These are phyloP conservation scores for Aphidius colemani DNA, from an alignment of 2,888 invertebrate genomes.

Conservation along the genomic window DNA sequence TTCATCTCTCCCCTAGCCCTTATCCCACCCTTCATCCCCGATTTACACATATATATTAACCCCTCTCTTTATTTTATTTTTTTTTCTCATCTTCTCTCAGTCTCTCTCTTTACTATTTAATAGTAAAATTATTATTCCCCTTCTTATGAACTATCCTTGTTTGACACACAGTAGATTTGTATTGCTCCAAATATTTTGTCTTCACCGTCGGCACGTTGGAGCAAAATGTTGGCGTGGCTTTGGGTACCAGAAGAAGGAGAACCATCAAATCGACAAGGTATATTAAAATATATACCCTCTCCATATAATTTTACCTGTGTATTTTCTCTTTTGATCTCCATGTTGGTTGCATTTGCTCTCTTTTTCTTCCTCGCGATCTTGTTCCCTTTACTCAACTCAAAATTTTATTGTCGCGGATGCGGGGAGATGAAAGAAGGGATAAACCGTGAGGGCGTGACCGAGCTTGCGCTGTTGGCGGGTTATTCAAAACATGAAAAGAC, in stretches of 20 bases:
- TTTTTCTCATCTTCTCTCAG: slow-evolving; percentile 27
- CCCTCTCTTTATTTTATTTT: slow-evolving; percentile 28
- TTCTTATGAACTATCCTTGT: slow-evolving; percentile 15
- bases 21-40: slow-evolving; percentile 26
- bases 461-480: slow-evolving; percentile 38
- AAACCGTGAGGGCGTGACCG: slow-evolving; percentile 37
- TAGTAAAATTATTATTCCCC: no score
- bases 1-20: slow-evolving; percentile 16
- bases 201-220: slow-evolving; percentile 11
- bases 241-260: not conserved
- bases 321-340: no score
- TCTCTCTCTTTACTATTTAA: slow-evolving; percentile 16
- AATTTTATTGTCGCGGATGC: no score
- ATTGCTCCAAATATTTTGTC: slow-evolving; percentile 10
- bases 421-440: no score
- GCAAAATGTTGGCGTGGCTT: slow-evolving; percentile 12
- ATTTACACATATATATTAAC: slow-evolving; percentile 15
- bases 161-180: slow-evolving; percentile 14
- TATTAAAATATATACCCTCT: no score
- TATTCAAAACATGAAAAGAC: slow-evolving; percentile 31
- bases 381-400: no score
- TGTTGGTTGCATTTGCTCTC: no score
- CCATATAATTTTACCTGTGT: no score
- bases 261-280: no score
- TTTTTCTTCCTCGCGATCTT: no score